Conservation (phyloP, 1,140 invertebrate genomes). For the Chymomyza costata region DNA sequence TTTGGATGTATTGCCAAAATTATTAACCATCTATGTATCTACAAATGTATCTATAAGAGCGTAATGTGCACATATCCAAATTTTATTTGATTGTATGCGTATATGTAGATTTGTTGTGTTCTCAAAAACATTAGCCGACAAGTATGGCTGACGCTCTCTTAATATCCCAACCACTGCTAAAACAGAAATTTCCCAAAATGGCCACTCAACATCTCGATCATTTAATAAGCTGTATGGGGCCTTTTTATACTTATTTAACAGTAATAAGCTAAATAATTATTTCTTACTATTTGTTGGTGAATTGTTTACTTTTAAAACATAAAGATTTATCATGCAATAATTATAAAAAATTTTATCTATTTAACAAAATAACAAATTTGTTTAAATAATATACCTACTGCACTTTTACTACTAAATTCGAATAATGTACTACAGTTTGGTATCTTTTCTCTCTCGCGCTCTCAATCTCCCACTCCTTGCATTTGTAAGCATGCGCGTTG, state of each 20-base stretch:
- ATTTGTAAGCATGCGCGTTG: constrained; percentile 58
- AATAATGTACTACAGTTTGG: not conserved
- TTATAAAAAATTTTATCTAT: not conserved
- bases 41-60: too few relatives aligned
- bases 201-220: constrained; percentile 59
- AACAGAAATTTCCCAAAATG: constrained; percentile 61
- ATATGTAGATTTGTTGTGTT: not conserved
- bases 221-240: constrained; percentile 49
- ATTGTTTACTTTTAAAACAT: not conserved
- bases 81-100: not conserved
- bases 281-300: not conserved
- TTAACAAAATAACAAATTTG: not conserved
- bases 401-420: constrained; percentile 45
- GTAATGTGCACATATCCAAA: not conserved
- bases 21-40: too few relatives aligned
- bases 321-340: not conserved
- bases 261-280: not conserved
- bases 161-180: constrained; percentile 25
- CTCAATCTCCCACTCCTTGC: not conserved
- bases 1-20: too few relatives aligned
- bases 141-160: constrained; percentile 67
- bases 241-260: constrained; percentile 1
- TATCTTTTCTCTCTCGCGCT: not conserved
- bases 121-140: constrained; percentile 45
- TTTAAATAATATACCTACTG: not conserved